Percentiles rank a stretch among this genome's conserved stretches.
Conservation (phyloP, 2,888 invertebrate species). For the Siphlonurus alternatus region DNA sequence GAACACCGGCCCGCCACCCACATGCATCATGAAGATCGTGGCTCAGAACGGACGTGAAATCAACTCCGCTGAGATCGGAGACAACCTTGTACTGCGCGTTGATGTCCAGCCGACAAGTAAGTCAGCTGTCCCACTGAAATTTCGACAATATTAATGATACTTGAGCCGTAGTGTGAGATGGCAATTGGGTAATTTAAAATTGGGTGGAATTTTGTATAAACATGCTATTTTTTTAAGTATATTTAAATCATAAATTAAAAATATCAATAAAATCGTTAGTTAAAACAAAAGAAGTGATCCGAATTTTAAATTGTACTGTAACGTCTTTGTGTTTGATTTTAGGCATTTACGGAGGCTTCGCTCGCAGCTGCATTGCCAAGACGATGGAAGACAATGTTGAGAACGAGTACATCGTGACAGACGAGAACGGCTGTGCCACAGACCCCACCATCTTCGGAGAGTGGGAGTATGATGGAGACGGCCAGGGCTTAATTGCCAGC, state of each 20-base stretch:
- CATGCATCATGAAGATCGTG: conserved; percentile 81
- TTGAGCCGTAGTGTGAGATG: too few relatives aligned
- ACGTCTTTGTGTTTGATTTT: too few relatives aligned
- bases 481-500: conserved; percentile 67
- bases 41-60: conserved; percentile 75
- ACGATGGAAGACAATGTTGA: conserved; percentile 77
- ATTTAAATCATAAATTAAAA: too few relatives aligned
- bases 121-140: conserved; percentile 15
- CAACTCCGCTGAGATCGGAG: conserved; percentile 81
- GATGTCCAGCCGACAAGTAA: conserved; percentile 55
- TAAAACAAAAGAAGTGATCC: too few relatives aligned
- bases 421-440: conserved; percentile 85
- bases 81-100: conserved; percentile 70
- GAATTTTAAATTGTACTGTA: too few relatives aligned
- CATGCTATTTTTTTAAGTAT: too few relatives aligned
- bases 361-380: conserved; percentile 82
- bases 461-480: conserved; percentile 78
- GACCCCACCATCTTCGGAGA: conserved; percentile 86
- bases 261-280: too few relatives aligned
- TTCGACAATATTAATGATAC: too few relatives aligned
- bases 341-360: conserved; percentile 88
- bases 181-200: too few relatives aligned
- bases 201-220: too few relatives aligned
- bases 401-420: conserved; percentile 83
- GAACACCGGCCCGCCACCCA: conserved; percentile 86